Percentiles rank a stretch among this genome's conserved stretches.
Evolutionary conservation across 1,140 invertebrate species (phyloP).

Genomic region (Cardiocondyla obscurior): DNA sequence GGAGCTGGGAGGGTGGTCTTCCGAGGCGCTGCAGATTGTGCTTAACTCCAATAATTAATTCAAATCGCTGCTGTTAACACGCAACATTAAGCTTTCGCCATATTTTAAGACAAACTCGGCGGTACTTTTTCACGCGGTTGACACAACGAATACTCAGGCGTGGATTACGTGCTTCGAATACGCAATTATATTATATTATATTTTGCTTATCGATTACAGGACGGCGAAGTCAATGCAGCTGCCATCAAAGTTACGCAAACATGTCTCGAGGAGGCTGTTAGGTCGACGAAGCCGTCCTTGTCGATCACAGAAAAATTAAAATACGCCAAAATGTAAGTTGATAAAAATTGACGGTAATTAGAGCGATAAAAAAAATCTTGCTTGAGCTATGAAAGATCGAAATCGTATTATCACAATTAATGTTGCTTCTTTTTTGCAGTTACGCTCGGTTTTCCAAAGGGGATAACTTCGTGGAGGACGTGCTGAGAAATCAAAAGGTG

Average conservation of each 20-base stretch:
- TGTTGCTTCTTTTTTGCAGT: conserved; percentile 67
- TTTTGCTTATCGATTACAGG: conserved; percentile 47
- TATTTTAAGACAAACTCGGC: background rate
- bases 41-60: conserved; percentile 58
- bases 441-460: conserved; percentile 77
- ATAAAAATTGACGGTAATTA: background rate
- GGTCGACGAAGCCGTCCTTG: conserved; percentile 88
- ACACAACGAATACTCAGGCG: background rate
- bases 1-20: conserved; percentile 27
- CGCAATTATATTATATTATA: background rate
- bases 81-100: conserved; percentile 34
- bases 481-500: conserved; percentile 70
- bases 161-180: background rate
- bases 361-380: background rate
- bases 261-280: conserved; percentile 85
- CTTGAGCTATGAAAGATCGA: background rate
- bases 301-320: conserved; percentile 85
- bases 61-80: conserved; percentile 14
- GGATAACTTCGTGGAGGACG: conserved; percentile 60
- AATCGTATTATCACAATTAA: background rate
- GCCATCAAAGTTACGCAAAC: conserved; percentile 79
- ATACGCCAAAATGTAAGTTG: conserved; percentile 86
- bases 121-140: background rate
- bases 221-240: conserved; percentile 24
- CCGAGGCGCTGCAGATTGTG: background rate